Conservation (phyloP, 1,140 invertebrate species). For the Conus ventricosus region DNA sequence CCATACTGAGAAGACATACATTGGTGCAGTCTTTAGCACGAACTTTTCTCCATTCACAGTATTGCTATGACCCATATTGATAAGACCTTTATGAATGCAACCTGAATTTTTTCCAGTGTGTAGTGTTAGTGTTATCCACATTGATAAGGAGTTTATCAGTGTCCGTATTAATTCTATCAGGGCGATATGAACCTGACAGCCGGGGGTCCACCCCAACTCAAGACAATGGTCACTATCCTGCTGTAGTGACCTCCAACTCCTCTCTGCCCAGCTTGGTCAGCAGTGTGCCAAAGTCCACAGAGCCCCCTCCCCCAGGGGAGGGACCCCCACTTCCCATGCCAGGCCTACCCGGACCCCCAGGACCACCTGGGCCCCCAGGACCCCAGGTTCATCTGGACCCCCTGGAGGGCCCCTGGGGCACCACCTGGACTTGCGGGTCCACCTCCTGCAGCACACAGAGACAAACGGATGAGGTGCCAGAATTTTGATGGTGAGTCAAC, state of each 20-base stretch:
- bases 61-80: too few relatives aligned
- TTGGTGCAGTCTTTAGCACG: too few relatives aligned
- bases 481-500: constrained; percentile 76
- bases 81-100: too few relatives aligned
- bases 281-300: constrained; percentile 35
- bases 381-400: constrained; percentile 32
- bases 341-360: constrained; percentile 12
- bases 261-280: constrained; percentile 30
- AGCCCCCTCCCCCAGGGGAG: constrained; percentile 44
- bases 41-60: too few relatives aligned
- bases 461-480: constrained; percentile 56
- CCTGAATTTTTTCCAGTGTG: too few relatives aligned
- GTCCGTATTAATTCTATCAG: neutral
- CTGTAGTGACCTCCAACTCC: constrained; percentile 36
- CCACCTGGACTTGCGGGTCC: too few relatives aligned
- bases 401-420: constrained; percentile 52
- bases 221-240: constrained; percentile 58
- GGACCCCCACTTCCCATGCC: constrained; percentile 39
- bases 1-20: too few relatives aligned
- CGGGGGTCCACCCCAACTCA: constrained; percentile 65
- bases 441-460: neutral
- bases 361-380: constrained; percentile 3
- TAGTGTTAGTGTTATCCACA: too few relatives aligned
- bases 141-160: too few relatives aligned
- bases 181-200: constrained; percentile 56